Conservation (phyloP, 2,888 invertebrate species). For the Sialis fuliginosa region DNA sequence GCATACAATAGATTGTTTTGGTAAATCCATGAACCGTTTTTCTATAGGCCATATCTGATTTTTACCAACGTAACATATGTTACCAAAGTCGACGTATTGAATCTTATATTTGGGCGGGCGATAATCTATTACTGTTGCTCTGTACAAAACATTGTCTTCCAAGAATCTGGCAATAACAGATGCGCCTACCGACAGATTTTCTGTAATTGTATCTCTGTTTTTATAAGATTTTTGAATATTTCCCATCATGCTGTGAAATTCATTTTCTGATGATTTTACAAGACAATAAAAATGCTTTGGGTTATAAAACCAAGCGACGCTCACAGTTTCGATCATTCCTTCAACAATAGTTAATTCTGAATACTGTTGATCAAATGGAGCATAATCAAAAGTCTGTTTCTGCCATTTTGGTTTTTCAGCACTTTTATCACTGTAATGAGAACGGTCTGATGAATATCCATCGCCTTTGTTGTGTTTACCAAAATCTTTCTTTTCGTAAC, state of each 20-base stretch:
- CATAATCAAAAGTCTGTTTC: slow-evolving; percentile 18
- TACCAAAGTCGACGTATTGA: slow-evolving; percentile 61
- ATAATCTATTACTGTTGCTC: slow-evolving; percentile 44
- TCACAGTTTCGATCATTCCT: slow-evolving; percentile 36
- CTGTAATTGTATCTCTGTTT: slow-evolving; percentile 27
- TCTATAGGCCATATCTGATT: slow-evolving; percentile 54
- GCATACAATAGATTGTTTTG: slow-evolving; percentile 54
- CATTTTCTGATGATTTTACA: slow-evolving; percentile 18
- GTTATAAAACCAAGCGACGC: slow-evolving; percentile 57
- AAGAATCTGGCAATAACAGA: slow-evolving; percentile 52
- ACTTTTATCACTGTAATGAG: background rate
- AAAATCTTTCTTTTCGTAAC: too few relatives aligned
- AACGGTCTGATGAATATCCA: background rate
- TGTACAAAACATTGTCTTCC: slow-evolving; percentile 51
- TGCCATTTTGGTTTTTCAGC: background rate
- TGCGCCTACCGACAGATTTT: slow-evolving; percentile 34
- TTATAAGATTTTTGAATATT: slow-evolving; percentile 50
- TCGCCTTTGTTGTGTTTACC: background rate
- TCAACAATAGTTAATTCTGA: slow-evolving; percentile 27
- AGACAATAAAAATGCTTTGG: slow-evolving; percentile 49
- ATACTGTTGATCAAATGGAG: slow-evolving; percentile 31
- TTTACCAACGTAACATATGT: slow-evolving; percentile 41
- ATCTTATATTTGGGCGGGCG: slow-evolving; percentile 43
- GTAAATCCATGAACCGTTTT: slow-evolving; percentile 38
- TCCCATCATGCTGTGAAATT: slow-evolving; percentile 51